Evolutionary conservation across 2,888 invertebrate genomes (phyloP).

Genomic region (Hemithea aestivaria): DNA sequence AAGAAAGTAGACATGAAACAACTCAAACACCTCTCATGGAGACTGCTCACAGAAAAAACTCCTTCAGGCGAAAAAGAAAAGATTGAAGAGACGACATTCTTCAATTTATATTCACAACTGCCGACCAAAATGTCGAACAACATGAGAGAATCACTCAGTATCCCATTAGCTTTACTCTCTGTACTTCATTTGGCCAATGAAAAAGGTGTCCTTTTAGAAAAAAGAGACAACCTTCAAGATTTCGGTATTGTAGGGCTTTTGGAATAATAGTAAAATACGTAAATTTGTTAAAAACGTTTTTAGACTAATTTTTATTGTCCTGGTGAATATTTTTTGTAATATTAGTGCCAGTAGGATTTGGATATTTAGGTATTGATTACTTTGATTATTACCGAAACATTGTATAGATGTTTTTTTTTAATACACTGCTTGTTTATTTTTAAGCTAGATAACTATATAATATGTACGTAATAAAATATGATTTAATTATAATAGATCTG

Average conservation of each 20-base stretch:
- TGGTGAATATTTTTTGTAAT: too few species aligned
- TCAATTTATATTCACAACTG: conserved; percentile 75
- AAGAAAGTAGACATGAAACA: conserved; percentile 93
- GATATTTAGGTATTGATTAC: conserved; percentile 1
- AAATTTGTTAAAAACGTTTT: too few species aligned
- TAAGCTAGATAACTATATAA: conserved; percentile 19
- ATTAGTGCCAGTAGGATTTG: too few species aligned
- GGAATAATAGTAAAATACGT: conserved; percentile 35
- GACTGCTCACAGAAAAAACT: conserved; percentile 70
- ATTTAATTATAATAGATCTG: too few species aligned
- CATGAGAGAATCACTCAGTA: conserved; percentile 86
- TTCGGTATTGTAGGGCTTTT: conserved; percentile 68
- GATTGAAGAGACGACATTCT: conserved; percentile 74
- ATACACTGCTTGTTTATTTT: conserved; percentile 26
- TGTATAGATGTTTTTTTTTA: conserved; percentile 40
- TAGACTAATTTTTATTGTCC: too few species aligned
- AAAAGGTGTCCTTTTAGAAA: conserved; percentile 79
- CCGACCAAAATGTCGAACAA: conserved; percentile 77
- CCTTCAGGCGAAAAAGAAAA: conserved; percentile 48
- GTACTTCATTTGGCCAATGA: conserved; percentile 92
- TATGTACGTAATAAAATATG: background rate
- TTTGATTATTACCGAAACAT: conserved; percentile 22
- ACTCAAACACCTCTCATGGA: conserved; percentile 88
- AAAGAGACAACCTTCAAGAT: conserved; percentile 72
- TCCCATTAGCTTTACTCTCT: conserved; percentile 88